Evolutionary conservation across 2,888 invertebrate species (phyloP), one percentile per base, ranked within the genome.

Genomic region (Noctua comes): DNA sequence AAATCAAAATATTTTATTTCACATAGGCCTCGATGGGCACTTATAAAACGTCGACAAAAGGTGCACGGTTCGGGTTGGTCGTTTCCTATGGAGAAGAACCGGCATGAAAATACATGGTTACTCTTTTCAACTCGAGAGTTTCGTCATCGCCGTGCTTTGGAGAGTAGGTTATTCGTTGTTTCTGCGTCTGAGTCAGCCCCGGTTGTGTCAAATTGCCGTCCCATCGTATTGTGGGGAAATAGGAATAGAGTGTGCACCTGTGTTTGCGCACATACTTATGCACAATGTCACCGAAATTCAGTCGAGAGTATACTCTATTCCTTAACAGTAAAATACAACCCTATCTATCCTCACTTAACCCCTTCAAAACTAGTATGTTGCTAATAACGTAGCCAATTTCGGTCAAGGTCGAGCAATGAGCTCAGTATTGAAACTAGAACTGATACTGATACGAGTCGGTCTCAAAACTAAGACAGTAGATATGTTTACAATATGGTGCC

Each of bases 361-460:
- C 72, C 64, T 72, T 13, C 27, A 24, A 36, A 82, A 65, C 65
- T 51, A 64, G 64, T 27, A 57, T 13, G 18, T 40, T 11, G 48
- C 27, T 51, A 73, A 64, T 62, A 81, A 40, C 65, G 36, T 65
- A 31, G 57, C 27, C 18, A 82, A 74, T 75, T 79, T 51, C 48
- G 66, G n/a, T 31, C 82, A 82, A 65, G 82, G 75, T 16, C 31
- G 21, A 73, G 21, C 21, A 73, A 57, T 13, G 40, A 65, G 65
- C 65, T 57, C 48, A 11, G 65, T 57, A 57, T 74, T 65, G 31
- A 51, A 74, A 82, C 31, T 57, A 74, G 54, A 74, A 16, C 65
- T 31, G 40, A 73, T 40, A 82, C n/a, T 54, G 82, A 82, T 76
- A 83, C 24, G 16, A n/a, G 27, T 70, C 54, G 21, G n/a, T 68